Percentiles rank a stretch among this genome's conserved stretches.
Conservation (phyloP, 2,113 vertebrate genomes). For the Cyprinodon variegatus region DNA sequence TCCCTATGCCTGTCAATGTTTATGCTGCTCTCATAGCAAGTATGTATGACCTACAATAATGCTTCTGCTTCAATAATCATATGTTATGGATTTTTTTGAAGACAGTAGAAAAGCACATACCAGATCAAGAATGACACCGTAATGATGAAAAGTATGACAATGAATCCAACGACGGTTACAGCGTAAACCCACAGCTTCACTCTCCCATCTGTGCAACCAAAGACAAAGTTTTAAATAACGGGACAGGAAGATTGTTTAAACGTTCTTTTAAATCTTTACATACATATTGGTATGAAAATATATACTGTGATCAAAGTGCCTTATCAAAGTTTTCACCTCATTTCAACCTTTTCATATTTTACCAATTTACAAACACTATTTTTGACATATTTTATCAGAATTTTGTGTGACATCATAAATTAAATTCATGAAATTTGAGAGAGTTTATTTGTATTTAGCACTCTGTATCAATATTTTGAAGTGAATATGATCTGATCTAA, state of each 20-base stretch:
- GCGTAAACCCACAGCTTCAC: slow-evolving; percentile 97
- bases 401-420: neutral
- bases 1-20: slow-evolving; percentile 14
- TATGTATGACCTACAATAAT: slow-evolving; percentile 6
- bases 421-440: neutral
- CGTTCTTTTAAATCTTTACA: neutral
- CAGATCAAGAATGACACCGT: slow-evolving; percentile 92
- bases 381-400: neutral
- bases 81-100: neutral
- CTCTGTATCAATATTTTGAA: too few relatives aligned
- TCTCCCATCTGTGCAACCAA: slow-evolving; percentile 88
- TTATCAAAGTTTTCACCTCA: neutral
- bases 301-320: neutral
- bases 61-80: slow-evolving; percentile 20
- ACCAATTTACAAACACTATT: too few relatives aligned
- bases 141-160: slow-evolving; percentile 90
- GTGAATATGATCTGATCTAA: too few relatives aligned
- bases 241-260: slow-evolving; percentile 27
- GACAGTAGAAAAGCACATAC: slow-evolving; percentile 79
- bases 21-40: slow-evolving; percentile 13
- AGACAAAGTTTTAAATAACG: slow-evolving; percentile 56
- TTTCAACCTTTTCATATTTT: neutral
- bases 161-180: slow-evolving; percentile 88
- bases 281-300: neutral
- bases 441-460: too few relatives aligned